Evolutionary conservation across 2,797 vertebrate species (phyloP), one percentile per base, ranked within the genome.

Genomic region (Anas flavirostris): DNA sequence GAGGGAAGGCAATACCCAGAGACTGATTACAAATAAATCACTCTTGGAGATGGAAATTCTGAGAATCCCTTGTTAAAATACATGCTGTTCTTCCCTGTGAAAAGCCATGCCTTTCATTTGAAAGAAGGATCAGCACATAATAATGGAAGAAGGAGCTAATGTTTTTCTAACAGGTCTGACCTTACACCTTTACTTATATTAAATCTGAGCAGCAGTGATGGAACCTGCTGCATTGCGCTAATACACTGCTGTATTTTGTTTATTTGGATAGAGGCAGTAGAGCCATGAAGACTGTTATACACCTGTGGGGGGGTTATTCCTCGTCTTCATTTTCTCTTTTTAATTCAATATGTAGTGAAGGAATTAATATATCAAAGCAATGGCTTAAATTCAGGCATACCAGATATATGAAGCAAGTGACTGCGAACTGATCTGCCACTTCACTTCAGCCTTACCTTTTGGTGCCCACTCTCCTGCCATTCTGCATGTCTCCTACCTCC

Each of bases 1-100:
- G 15, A 0, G 0, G 28, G 7, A 35, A 29, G n/a, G 12, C 64
- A 82, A 62, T 67, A 59, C 8, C 9, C 23, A 28, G 52, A 25
- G 16, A 48, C 10, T 25, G 10, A 4, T n/a, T 68, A 43, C 33
- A 46, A 46, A 63, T 26, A 77, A 90, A 90, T 70, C 26, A 64
- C 7, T 62, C 7, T 16, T 6, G 22, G 31, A 58, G 31, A 74
- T 12, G 66, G 18, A 70, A 78, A 55, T 82, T 69, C 37, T 33
- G 41, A 69, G 10, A 39, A 62, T 6, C 5, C 11, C 12, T 86
- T 84, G 16, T 67, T 52, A 75, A 88, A 81, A 80, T n/a, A 53
- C 2, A 67, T 2, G 23, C 17, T 74, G 16, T n/a, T 79, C 3
- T 64, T 66, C 18, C 22, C 12, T 58, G 50, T 86, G 21, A 5